Evolutionary conservation across 2,113 vertebrate genomes (phyloP), one percentile per base, ranked within the genome.

Genomic region (Falco punctatus): DNA sequence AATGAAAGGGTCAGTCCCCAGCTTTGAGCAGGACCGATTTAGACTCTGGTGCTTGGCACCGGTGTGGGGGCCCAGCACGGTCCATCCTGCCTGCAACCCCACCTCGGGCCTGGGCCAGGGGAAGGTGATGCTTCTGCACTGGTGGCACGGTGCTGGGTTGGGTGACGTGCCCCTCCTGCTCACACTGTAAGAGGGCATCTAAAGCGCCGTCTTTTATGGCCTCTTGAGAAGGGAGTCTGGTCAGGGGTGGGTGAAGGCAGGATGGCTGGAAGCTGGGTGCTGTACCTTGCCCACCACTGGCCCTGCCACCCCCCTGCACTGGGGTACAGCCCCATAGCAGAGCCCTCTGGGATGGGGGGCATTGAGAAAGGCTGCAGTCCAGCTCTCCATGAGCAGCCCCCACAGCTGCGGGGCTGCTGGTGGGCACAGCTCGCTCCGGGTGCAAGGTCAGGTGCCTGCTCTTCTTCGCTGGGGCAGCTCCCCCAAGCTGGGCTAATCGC

Each of bases 1-100:
- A 97, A 97, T 97, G 97, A 97, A 97, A 97, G 97, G 96, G 96
- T 97, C 96, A 84, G 77, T 74, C 81, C 95, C 73, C 87, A 73
- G 86, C 96, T 95, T 96, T 93, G 96, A 96, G 97, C 86, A 27
- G 8, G 96, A 97, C 97, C 70, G 46, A 97, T 97, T 97, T 97
- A 97, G 97, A 97, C 89, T 90, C 83, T 94, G 85, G 70, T 87
- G 73, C 86, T 97, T 97, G 96, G 95, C 86, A 70, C 48, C 12
- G 3, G 24, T 4, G 5, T 0, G 0, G 87, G 70, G 94, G 57
- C 93, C 95, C 88, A 75, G 69, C 57, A 27, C 0, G 2, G 42
- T 78, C 82, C 83, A 79, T 77, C 35, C 88, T 65, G 75, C 65
- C 49, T 81, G 65, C 73, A 87, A 83, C 73, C 24, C 6, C 0